phyloP scores from a whole-genome alignment of 2,113 vertebrate genomes.

The Pterocles burchelli region DNA sequence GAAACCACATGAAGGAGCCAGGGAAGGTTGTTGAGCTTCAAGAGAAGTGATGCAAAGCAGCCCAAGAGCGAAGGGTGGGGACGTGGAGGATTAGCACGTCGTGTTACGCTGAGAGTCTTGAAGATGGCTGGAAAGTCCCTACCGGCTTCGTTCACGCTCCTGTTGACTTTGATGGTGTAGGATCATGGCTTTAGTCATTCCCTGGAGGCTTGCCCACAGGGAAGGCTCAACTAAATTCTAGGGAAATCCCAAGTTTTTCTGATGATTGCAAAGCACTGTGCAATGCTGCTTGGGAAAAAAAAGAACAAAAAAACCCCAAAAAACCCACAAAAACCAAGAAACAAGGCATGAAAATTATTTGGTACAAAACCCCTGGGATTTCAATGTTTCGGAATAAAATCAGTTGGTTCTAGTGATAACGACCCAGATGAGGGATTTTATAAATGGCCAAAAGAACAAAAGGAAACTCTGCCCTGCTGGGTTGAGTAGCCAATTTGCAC shows the following conservation, averaged over 20 bases:
- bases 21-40: background rate
- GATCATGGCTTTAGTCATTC: background rate
- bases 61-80: background rate
- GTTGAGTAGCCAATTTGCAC: background rate
- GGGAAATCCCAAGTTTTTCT: conserved; percentile 36
- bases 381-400: fast-evolving
- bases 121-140: conserved; percentile 27
- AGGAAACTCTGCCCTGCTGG: background rate
- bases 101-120: background rate
- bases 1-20: background rate
- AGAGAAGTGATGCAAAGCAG: background rate
- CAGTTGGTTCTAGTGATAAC: fast-evolving
- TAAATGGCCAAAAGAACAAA: background rate
- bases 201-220: background rate
- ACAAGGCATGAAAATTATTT: background rate
- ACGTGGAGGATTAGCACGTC: background rate
- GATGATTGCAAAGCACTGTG: background rate
- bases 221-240: conserved; percentile 22
- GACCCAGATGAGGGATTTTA: fast-evolving
- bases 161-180: background rate
- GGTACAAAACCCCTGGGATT: background rate
- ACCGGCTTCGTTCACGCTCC: background rate
- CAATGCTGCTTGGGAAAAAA: background rate
- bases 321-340: no score
- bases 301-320: no score